Evolutionary conservation across 1,140 invertebrate genomes (phyloP), one percentile per base, ranked within the genome.

Genomic region (Cydia splendana): DNA sequence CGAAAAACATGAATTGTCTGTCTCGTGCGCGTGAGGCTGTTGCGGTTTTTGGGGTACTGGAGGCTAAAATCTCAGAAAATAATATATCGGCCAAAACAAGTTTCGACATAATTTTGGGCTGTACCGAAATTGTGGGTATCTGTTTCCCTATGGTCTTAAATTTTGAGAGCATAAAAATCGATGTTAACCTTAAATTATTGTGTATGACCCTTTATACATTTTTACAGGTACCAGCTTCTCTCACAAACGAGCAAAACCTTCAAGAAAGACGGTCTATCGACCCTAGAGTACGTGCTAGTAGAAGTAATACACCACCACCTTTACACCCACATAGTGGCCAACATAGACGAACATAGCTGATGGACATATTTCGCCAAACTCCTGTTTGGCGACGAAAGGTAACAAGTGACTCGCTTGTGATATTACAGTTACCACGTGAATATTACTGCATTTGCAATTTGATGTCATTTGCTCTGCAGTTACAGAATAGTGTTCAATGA

Each of bases 251-350:
- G 96, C 82, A 96, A 96, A 85, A 95, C 96, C 84, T 98, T 96
- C 89, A 95, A 95, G 78, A 96, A 95, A 65, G 98, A 99, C 87
- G 98, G 98, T 12, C 94, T 99, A 24, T 97, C 95, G 80, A 98
- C 95, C 84, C 95, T 98, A n/a, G 95, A 97, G 79, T 99, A 99
- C 91, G 95, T 96, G 79, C 82, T 97, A 48, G 90, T 96, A 45
- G 94, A 96, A 77, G 94, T 96, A 28, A 94, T 96, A 78, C 94
- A 96, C 75, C 94, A 95, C 53, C 95, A 95, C 80, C 92, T 97
- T 1, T 97, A 97, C 91, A 97, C 97, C 24, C 96, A 96, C 95
- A 91, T 97, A 18, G 85, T 96, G 76, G 96, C 96, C 15, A 95
- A 96, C 93, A 94, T 95, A 38, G 85, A 94, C 87, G 92, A 93